Evolutionary conservation across 2,797 vertebrate genomes (phyloP).

Genomic region (Sardinella longiceps): DNA sequence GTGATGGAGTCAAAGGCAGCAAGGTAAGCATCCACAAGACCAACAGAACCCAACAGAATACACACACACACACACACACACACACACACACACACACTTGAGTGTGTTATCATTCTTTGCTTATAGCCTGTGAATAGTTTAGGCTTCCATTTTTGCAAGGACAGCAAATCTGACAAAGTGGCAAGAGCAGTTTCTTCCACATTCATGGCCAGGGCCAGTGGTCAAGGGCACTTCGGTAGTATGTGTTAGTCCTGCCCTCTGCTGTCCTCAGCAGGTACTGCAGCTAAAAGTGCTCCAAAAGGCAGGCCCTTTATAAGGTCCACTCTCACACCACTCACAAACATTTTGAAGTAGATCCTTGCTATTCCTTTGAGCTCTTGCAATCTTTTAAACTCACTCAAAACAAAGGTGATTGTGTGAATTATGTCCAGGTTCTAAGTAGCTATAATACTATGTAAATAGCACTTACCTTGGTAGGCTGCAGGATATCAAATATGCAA

Average conservation of each 20-base stretch:
- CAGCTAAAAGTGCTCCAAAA: neutral
- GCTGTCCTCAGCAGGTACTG: neutral
- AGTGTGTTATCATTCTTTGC: neutral
- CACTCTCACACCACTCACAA: too few relatives aligned
- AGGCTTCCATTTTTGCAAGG: neutral
- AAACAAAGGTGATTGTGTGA: too few relatives aligned
- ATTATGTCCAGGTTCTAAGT: too few relatives aligned
- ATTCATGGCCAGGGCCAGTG: neutral
- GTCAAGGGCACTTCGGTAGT: neutral
- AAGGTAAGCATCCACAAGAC: slow-evolving; percentile 36
- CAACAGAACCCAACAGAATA: neutral
- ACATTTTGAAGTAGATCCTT: too few relatives aligned
- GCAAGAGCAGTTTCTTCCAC: neutral
- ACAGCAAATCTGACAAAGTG: neutral
- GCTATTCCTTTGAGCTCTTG: too few relatives aligned
- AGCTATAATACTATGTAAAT: too few relatives aligned
- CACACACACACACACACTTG: neutral
- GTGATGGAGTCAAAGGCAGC: slow-evolving; percentile 49
- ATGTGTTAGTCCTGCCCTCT: neutral
- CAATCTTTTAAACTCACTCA: too few relatives aligned
- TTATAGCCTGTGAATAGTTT: neutral
- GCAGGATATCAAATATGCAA: too few relatives aligned
- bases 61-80: neutral
- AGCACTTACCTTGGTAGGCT: too few relatives aligned
- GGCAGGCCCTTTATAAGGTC: too few relatives aligned